Evolutionary conservation across 2,113 vertebrate genomes (phyloP).

Genomic region (Melospiza georgiana): DNA sequence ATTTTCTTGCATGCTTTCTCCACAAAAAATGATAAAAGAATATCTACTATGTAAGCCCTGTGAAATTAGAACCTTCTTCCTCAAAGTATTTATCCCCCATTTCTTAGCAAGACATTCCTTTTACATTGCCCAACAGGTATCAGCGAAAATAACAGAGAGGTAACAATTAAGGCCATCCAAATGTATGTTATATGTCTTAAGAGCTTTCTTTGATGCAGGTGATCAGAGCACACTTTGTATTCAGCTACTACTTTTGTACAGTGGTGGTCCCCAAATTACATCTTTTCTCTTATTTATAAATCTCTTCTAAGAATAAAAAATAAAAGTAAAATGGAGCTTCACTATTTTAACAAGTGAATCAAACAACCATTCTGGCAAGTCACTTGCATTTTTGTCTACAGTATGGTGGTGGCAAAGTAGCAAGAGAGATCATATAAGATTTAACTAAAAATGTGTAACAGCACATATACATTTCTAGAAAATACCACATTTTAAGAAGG

Average conservation of each 20-base stretch:
- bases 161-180: constrained; percentile 73
- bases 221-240: constrained; percentile 51
- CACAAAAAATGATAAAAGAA: background rate
- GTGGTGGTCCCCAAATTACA: constrained; percentile 67
- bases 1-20: constrained; percentile 35
- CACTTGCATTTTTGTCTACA: constrained; percentile 54
- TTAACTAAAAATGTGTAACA: constrained; percentile 45
- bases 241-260: constrained; percentile 58
- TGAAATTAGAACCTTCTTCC: background rate
- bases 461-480: constrained; percentile 68
- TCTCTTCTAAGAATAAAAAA: constrained; percentile 29
- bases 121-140: background rate
- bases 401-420: constrained; percentile 32
- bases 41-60: background rate
- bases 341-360: constrained; percentile 34
- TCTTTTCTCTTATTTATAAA: constrained; percentile 31
- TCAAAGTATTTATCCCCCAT: background rate
- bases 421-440: constrained; percentile 33
- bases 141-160: constrained; percentile 52
- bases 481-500: constrained; percentile 77
- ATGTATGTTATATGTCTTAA: constrained; percentile 29
- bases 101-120: constrained; percentile 34
- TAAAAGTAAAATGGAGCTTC: constrained; percentile 15
- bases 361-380: constrained; percentile 20
- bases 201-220: constrained; percentile 41